Evolutionary conservation across 2,888 invertebrate genomes (phyloP), one percentile per base, ranked within the genome.

Genomic region (Dascillus cervinus): DNA sequence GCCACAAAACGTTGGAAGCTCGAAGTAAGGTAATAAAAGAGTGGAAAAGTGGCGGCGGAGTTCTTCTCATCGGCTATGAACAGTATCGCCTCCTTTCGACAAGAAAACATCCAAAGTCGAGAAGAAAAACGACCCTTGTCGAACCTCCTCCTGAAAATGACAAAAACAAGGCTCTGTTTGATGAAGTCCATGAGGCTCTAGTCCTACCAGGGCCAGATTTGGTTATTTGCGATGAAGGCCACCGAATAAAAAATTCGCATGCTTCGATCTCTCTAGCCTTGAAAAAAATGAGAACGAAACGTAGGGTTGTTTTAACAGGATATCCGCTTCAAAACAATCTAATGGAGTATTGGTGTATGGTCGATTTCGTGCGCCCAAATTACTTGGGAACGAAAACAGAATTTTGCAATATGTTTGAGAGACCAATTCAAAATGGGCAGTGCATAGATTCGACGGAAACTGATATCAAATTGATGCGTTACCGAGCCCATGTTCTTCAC

Each of bases 241-340:
- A 98, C 62, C 74, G 96, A 11, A 98, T 98, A 45, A 98, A 98
- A 65, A 98, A 97, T 63, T 88, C 94, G 0, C 92, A 94, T 55
- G 95, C 98, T 1, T 91, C 92, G 39, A 96, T 95, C 50, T 94
- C 96, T 1, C 82, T 88, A 58, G 91, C 96, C 1, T 69, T 98
- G 21, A 96, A 96, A 59, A 88, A 90, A 57, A 94, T 98, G 69
- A 73, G 84, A 49, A 96, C 97, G 0, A 89, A 91, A 56, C 77
- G 97, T 9, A 74, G 97, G 41, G 83, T 98, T 9, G 97, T 98
- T 0, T 70, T 98, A 13, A 98, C 98, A 2, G 98, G 98, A 2
- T 97, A 97, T 67, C 98, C 98, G 0, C 70, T 98, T 6, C 98
- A 98, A 66, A 98, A 98, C 64, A 98, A 98, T 64, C 70, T 98